These are phyloP conservation scores for Oxytorus armatus DNA, from an alignment of 2,888 invertebrate species.

Conservation along the genomic window DNA sequence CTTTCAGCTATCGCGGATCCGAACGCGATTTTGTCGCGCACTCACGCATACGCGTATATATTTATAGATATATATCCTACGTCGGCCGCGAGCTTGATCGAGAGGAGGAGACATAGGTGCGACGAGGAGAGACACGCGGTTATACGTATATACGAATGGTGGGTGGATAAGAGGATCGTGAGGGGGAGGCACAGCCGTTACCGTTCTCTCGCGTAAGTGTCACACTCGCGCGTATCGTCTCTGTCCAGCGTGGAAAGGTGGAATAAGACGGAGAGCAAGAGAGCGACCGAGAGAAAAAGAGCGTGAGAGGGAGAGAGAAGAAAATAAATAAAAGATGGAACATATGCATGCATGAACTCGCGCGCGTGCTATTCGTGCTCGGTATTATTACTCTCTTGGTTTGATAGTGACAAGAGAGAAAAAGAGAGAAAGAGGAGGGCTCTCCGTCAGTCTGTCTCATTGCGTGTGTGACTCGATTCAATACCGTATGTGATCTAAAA, in stretches of 20 bases:
- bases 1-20: constrained; percentile 43
- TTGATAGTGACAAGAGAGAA: constrained; percentile 38
- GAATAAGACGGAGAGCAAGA: constrained; percentile 9
- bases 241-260: constrained; percentile 50
- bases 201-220: constrained; percentile 66
- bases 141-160: constrained; percentile 48
- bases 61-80: constrained; percentile 23
- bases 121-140: constrained; percentile 57
- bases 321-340: constrained; percentile 34
- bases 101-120: constrained; percentile 17
- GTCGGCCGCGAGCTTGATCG: not conserved
- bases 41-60: not conserved
- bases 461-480: constrained; percentile 51
- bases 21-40: constrained; percentile 4
- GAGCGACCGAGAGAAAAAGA: too few species aligned
- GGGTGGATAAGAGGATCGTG: constrained; percentile 26
- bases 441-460: constrained; percentile 39
- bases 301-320: constrained; percentile 34
- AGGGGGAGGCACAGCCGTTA: constrained; percentile 56
- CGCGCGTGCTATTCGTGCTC: constrained; percentile 57
- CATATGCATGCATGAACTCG: constrained; percentile 54
- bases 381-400: constrained; percentile 52
- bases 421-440: constrained; percentile 11
- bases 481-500: not conserved
- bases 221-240: constrained; percentile 65